Evolutionary conservation across 2,797 vertebrate species (phyloP), one percentile per base, ranked within the genome.

Genomic region (Crocodylus rhombifer): DNA sequence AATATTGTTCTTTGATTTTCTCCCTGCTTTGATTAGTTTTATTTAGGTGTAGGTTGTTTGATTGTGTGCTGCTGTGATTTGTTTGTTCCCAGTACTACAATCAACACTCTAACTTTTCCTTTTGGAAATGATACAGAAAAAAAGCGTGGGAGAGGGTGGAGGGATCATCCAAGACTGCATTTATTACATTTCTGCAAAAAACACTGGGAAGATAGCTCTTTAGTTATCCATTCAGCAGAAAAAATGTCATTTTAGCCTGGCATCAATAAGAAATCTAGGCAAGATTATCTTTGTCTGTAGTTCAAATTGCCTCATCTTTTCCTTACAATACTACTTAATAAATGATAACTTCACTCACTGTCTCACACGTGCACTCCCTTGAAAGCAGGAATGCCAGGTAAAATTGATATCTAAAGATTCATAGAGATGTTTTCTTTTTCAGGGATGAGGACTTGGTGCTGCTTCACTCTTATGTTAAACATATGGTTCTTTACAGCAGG

Each of bases 1-100:
- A 84, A n/a, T 30, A 77, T 87, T 42, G 36, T 84, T 71, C 73
- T 95, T 96, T 95, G 86, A 93, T 95, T 63, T 90, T 90, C 75
- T 88, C 56, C 93, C 64, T 28, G 3, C 33, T 84, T 91, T 86
- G 57, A 84, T 91, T 90, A 86, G 73, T 78, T 90, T 21, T 77
- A 30, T 33, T 63, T 77, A 1, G 21, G 33, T 51, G 14, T 71
- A 15, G 21, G 21, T 73, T 88, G 79, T 91, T 92, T 95, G 91
- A 88, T 90, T 82, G 61, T 86, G 7, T 91, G 56, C 55, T 80
- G 42, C 33, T 60, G 58, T 58, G 57, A 55, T 56, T 89, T 90
- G 8, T 71, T 92, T 94, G 75, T 80, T 75, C 61, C 10, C 63
- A 62, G 11, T 76, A 18, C 62, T 88, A 82, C 14, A 26, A 82